Percentiles rank a stretch among this genome's conserved stretches.
phyloP scores from a whole-genome alignment of 2,888 invertebrate species.

The Ennomos quercinarius region DNA sequence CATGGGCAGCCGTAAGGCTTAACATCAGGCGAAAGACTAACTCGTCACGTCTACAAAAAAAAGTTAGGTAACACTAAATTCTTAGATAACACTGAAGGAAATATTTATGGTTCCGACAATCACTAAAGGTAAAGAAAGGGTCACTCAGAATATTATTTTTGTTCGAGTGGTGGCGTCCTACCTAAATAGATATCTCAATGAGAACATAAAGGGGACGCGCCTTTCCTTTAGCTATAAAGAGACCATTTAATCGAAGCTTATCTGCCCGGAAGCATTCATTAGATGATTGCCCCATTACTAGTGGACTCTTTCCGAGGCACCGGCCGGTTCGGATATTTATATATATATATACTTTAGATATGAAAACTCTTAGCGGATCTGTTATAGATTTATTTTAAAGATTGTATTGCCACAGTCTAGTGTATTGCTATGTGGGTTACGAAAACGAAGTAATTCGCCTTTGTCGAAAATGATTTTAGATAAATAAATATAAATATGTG shows the following conservation, averaged over 20 bases:
- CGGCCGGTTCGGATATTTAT: conserved; percentile 56
- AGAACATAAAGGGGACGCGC: conserved; percentile 80
- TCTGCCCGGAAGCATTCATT: conserved; percentile 85
- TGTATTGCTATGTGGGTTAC: too few relatives aligned
- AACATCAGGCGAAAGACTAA: too few relatives aligned
- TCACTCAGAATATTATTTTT: conserved; percentile 34
- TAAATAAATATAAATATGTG: too few relatives aligned
- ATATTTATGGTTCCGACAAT: conserved; percentile 13
- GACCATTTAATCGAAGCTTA: conserved; percentile 85
- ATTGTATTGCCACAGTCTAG: too few relatives aligned
- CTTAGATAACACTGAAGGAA: not conserved
- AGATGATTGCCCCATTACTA: conserved; percentile 85
- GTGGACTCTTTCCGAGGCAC: conserved; percentile 70
- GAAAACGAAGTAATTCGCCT: too few relatives aligned
- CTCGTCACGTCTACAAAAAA: too few relatives aligned
- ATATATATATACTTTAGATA: conserved; percentile 49
- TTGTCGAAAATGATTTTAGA: too few relatives aligned
- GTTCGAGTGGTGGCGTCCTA: conserved; percentile 57
- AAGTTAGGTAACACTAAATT: too few relatives aligned
- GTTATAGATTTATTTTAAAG: not conserved
- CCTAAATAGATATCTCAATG: conserved; percentile 76
- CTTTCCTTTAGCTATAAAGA: conserved; percentile 83
- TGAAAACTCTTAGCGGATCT: conserved; percentile 41
- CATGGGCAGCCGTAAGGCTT: too few relatives aligned
- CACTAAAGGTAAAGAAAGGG: conserved; percentile 17